Percentiles rank a stretch among this genome's conserved stretches.
Evolutionary conservation across 2,888 invertebrate genomes (phyloP).

Genomic region (Hydrotaea diabolus): DNA sequence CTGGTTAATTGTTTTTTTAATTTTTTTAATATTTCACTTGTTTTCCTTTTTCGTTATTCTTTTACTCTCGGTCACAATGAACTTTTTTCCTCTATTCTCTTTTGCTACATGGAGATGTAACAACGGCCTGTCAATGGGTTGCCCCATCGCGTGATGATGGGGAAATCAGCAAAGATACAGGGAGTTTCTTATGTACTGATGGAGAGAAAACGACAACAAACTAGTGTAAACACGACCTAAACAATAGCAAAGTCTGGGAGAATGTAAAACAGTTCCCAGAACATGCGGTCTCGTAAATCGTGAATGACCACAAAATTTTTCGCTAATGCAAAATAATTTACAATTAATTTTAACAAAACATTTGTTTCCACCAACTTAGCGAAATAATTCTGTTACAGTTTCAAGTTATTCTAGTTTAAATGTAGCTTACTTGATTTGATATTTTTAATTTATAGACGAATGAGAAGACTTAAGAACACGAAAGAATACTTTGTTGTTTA

Average conservation of each 20-base stretch:
- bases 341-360: too few species aligned
- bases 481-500: too few species aligned
- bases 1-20: not conserved
- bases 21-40: conserved; percentile 9
- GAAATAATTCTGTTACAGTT: too few species aligned
- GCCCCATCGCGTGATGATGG: conserved; percentile 27
- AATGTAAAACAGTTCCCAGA: not conserved
- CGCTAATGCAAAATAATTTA: not conserved
- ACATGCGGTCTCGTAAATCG: too few species aligned
- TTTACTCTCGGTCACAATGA: too few species aligned
- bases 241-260: not conserved
- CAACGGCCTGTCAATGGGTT: not conserved
- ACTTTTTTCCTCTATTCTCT: conserved; percentile 46
- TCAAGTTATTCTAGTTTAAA: too few species aligned
- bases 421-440: too few species aligned
- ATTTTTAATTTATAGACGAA: too few species aligned
- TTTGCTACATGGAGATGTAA: too few species aligned
- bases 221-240: conserved; percentile 18
- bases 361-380: too few species aligned
- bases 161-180: not conserved
- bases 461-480: too few species aligned
- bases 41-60: conserved; percentile 32
- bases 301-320: too few species aligned
- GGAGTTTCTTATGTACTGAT: not conserved
- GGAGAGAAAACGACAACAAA: conserved; percentile 77